Base-by-base conservation (phyloP, 2,888 invertebrate genomes). In the Cloeon dipterum region DNA sequence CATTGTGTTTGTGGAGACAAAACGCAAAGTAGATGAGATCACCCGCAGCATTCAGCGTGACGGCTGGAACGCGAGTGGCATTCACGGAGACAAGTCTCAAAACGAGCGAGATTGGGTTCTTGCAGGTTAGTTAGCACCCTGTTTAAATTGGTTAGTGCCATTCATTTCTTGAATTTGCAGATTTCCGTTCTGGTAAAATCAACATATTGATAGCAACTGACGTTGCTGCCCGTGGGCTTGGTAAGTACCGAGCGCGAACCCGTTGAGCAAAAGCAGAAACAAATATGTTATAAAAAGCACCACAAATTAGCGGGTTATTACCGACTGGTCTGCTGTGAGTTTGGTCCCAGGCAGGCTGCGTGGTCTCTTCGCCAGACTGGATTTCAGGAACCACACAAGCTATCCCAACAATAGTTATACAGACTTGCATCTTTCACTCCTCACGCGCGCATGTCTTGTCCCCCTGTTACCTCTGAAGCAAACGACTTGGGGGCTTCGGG, bases 1-100 rank as follows among this genome's bases (percentile, higher is more conserved):
- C 2, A 66, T 76, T 37, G 67, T 76, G 43, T 76, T 76, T 52
- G 70, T 70, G 19, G 73, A 75, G 52, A 76, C 75, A 0, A 76
- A 77, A 50, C 58, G 70, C 35, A 70, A 69, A 51, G 73, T 71
- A 25, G 75, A 76, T 52, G 70, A 73, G 38, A 61, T 75, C 25
- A 68, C 71, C 5, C 55, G 68, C 41, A 59, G 61, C 42, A 67
- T 76, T 52, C 62, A 69, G 40, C 59, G 65, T 43, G 66, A 67
- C 47, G 74, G 49, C 29, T 61, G 59, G 58, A 58, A 59, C 36
- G 61, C 61, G 2, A 61, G 60, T 50, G 60, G 61, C 41, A 71
- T 73, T 47, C 72, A 72, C 49, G 72, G 72, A 40, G 72, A 73
- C 50, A 72, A 71, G 50, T 63, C 65, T 41, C 70, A 71, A 48